Conservation (phyloP, 2,113 vertebrate genomes). For the Myotis brandtii region DNA sequence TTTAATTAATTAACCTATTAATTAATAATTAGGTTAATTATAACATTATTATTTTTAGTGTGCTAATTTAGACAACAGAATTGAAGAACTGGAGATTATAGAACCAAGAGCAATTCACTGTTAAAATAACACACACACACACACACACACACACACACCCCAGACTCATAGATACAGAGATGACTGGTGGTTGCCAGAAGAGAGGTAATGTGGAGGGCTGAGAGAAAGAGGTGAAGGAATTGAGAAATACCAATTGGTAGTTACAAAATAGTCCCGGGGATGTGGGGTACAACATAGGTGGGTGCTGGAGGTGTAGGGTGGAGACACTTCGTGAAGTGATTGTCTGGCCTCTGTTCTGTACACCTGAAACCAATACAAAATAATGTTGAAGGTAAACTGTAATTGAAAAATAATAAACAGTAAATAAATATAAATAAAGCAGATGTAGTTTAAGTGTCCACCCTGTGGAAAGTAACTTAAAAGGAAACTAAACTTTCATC, state of each 20-base stretch:
- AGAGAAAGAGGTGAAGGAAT: not conserved
- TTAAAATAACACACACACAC: not conserved
- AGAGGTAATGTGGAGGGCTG: not conserved
- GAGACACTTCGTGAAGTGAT: not conserved
- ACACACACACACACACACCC: not conserved
- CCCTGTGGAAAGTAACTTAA: slow-evolving; percentile 12
- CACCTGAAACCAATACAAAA: not conserved
- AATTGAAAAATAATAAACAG: not conserved
- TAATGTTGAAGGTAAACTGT: not conserved
- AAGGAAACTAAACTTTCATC: not conserved
- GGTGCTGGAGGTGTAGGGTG: not conserved
- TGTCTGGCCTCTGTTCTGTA: not conserved
- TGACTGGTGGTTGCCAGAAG: not conserved
- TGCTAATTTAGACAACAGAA: slow-evolving; percentile 10
- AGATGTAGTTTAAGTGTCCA: not conserved
- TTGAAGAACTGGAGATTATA: not conserved
- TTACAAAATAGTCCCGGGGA: not conserved
- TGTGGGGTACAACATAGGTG: not conserved
- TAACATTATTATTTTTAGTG: not conserved
- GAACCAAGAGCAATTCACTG: not conserved
- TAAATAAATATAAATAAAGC: not conserved
- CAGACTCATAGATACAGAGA: not conserved
- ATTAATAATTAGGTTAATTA: too few relatives aligned
- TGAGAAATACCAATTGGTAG: not conserved
- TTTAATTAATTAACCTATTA: too few relatives aligned